These are phyloP conservation scores for Agapornis roseicollis DNA, from an alignment of 2,113 vertebrate genomes.

Conservation along the genomic window DNA sequence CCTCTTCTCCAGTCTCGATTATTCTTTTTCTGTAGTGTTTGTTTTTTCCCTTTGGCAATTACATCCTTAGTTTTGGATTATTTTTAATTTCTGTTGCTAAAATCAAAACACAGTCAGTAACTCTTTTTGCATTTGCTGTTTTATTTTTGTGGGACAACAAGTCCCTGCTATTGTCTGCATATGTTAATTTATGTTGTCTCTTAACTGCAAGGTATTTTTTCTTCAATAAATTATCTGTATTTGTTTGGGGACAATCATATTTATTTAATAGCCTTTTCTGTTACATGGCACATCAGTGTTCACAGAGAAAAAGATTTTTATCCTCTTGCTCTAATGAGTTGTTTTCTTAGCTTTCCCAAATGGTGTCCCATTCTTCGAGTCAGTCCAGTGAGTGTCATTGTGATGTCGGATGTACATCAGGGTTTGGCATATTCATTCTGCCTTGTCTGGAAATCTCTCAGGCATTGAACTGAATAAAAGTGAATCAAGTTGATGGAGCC, in stretches of 20 bases:
- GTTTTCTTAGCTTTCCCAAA: conserved; percentile 14
- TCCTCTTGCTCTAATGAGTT: conserved; percentile 15
- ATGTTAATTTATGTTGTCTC: conserved; percentile 2
- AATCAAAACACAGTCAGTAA: not conserved
- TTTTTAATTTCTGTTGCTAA: conserved; percentile 15
- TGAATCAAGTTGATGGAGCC: not conserved
- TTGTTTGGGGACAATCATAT: conserved; percentile 11
- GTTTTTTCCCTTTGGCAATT: conserved; percentile 38
- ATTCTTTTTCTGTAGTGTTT: conserved; percentile 28
- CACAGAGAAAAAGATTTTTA: conserved; percentile 20
- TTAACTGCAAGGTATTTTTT: conserved; percentile 10
- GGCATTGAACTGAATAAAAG: not conserved
- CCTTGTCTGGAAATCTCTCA: conserved; percentile 4
- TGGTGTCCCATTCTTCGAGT: not conserved
- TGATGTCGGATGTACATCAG: not conserved
- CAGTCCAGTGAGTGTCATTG: not conserved
- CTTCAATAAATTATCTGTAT: not conserved
- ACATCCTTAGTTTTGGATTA: not conserved
- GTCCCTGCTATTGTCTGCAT: not conserved
- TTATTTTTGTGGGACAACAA: not conserved
- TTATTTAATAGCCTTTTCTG: conserved; percentile 4
- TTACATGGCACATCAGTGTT: not conserved
- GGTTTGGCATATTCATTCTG: not conserved
- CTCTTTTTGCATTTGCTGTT: not conserved
- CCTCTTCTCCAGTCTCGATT: conserved; percentile 11